Base-by-base conservation (phyloP, 2,113 vertebrate species). In the Arizona elegans region DNA sequence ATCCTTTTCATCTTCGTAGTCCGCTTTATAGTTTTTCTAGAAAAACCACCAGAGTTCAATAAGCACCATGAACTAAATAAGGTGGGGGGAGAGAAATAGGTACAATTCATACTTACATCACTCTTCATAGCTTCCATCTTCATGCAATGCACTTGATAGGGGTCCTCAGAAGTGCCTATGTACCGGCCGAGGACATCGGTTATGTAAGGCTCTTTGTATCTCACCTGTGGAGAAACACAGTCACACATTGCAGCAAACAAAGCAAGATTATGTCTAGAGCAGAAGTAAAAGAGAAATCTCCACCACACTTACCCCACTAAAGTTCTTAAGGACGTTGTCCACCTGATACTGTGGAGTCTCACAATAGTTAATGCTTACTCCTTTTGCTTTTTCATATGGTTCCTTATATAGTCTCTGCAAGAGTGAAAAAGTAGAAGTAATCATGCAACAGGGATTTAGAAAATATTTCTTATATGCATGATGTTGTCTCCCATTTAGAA, bases 291-390 rank as follows among this genome's bases (percentile, higher is more conserved):
- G 47, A 54, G 12, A 43, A 90, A 91, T 2, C 0, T 0, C 0
- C 47, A 70, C 11, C 92, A 90, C 56, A 96, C 98, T 55, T 96
- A 99, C 99, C 86, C 99, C 98, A 53, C 95, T 97, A 47, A 99
- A 99, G 93, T 97, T 96, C 96, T 99, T 99, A 59, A 99, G 97
- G 88, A 98, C 97, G 1, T 96, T 98, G 94, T 99, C 99, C 56
- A 98, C 97, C 95, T 99, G 98, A 96, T 99, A 99, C 95, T 99
- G 99, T 0, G 99, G 99, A 3, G 99, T 99, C 53, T 99, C 98
- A 15, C 99, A 99, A 97, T 99, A 99, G 96, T 99, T 99, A 97
- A 99, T 98, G 95, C 97, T 99, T 94, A 33, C 98, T 91, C 98
- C 98, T 96, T 95, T 98, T 62, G 98, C 97, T 93, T 98, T 98